These are phyloP conservation scores for Steinernema khuongi DNA, from an alignment of 1,140 invertebrate genomes.

Conservation along the genomic window DNA sequence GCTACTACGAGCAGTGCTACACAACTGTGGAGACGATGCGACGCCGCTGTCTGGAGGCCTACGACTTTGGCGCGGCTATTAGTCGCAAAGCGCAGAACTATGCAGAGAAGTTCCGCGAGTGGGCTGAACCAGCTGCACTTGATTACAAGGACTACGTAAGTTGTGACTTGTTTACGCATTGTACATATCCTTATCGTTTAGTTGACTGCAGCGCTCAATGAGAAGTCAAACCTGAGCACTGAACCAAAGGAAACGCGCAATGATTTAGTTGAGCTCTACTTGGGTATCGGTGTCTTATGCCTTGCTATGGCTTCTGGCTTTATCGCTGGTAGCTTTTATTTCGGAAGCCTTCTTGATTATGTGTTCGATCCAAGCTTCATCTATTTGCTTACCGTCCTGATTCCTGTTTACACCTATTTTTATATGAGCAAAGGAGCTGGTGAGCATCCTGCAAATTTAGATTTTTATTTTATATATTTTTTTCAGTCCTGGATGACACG, in stretches of 20 bases:
- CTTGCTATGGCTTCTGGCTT: neutral
- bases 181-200: neutral
- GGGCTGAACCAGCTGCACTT: neutral
- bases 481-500: neutral
- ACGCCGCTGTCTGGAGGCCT: neutral
- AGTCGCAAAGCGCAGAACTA: neutral
- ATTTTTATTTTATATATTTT: neutral
- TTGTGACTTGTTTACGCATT: neutral
- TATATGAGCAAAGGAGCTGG: neutral
- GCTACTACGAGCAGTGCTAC: slow-evolving; percentile 11
- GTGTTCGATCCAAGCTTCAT: neutral
- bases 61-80: neutral
- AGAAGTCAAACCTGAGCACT: neutral
- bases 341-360: neutral
- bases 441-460: neutral
- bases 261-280: neutral
- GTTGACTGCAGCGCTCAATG: neutral
- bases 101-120: slow-evolving; percentile 5
- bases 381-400: neutral
- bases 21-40: slow-evolving; percentile 4
- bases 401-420: neutral
- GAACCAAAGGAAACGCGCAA: neutral
- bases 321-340: neutral
- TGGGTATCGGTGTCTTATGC: neutral
- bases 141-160: slow-evolving; percentile 11